Evolutionary conservation across 2,888 invertebrate species (phyloP).

Genomic region (Cryptocheilus praepositus): DNA sequence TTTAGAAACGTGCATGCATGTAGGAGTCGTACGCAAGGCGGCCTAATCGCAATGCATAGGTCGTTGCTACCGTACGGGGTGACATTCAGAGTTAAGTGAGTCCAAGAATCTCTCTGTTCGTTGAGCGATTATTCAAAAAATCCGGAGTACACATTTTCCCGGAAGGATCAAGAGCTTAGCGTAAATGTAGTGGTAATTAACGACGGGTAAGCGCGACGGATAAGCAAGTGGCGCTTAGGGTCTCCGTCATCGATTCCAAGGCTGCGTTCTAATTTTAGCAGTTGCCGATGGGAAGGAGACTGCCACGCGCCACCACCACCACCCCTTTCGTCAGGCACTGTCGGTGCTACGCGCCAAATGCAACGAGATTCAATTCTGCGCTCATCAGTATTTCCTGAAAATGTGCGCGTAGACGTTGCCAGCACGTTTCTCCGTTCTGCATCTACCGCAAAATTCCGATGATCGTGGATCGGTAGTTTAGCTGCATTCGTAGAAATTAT

Average conservation of each 20-base stretch:
- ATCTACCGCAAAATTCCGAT: too few relatives aligned
- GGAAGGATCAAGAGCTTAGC: not conserved
- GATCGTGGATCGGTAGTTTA: too few relatives aligned
- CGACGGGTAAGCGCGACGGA: slow-evolving; percentile 5
- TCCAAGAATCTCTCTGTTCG: not conserved
- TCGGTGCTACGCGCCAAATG: slow-evolving; percentile 43
- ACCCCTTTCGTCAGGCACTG: too few relatives aligned
- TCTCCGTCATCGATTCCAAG: slow-evolving; percentile 45
- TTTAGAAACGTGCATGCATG: too few relatives aligned
- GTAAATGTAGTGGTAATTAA: slow-evolving; percentile 14
- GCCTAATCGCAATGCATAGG: too few relatives aligned
- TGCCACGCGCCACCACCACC: slow-evolving; percentile 19
- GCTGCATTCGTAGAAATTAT: too few relatives aligned
- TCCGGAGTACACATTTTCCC: not conserved
- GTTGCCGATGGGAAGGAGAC: slow-evolving; percentile 28
- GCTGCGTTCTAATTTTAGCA: slow-evolving; percentile 48
- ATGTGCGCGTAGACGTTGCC: too few relatives aligned
- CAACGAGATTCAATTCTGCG: slow-evolving; percentile 39
- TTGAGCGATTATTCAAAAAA: not conserved
- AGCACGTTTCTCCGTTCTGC: too few relatives aligned
- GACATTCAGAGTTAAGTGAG: not conserved
- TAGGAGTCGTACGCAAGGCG: too few relatives aligned
- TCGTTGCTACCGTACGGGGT: too few relatives aligned
- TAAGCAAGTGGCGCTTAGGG: slow-evolving; percentile 29
- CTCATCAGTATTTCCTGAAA: not conserved